phyloP scores from a whole-genome alignment of 2,888 invertebrate genomes.

The Drosophila planitibia region DNA sequence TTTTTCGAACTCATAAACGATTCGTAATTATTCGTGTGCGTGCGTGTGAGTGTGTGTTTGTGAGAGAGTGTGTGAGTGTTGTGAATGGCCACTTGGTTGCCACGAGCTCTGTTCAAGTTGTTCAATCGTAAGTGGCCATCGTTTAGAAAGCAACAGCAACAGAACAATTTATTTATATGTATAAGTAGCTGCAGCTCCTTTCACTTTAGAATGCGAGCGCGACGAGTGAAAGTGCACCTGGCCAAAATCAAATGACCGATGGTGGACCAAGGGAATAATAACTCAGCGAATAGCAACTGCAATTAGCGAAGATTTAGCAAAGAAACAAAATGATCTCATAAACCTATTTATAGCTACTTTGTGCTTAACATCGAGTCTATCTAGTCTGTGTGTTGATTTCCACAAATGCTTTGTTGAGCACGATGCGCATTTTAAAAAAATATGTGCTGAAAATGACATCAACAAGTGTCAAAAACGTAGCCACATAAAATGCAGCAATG shows the following conservation, averaged over 20 bases:
- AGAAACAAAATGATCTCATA: not conserved
- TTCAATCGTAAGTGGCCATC: slow-evolving; percentile 36
- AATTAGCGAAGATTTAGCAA: not conserved
- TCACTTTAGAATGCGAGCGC: slow-evolving; percentile 68
- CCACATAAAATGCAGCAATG: slow-evolving; percentile 4
- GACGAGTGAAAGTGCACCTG: slow-evolving; percentile 60
- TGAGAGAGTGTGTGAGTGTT: slow-evolving; percentile 11
- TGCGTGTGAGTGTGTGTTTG: slow-evolving; percentile 3
- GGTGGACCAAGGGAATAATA: not conserved
- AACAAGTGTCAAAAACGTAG: slow-evolving; percentile 58
- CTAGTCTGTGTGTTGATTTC: not conserved
- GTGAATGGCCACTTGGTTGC: slow-evolving; percentile 47
- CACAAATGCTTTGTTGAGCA: not conserved
- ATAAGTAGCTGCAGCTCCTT: slow-evolving; percentile 53
- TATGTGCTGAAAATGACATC: slow-evolving; percentile 46
- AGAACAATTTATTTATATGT: slow-evolving; percentile 18
- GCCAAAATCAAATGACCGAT: slow-evolving; percentile 1
- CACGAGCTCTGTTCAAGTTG: slow-evolving; percentile 19
- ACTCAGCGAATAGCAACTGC: not conserved
- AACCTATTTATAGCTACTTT: not conserved
- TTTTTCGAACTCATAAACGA: slow-evolving; percentile 16
- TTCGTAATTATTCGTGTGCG: slow-evolving; percentile 19
- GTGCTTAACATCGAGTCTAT: not conserved
- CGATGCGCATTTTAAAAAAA: slow-evolving; percentile 1
- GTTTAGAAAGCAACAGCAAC: slow-evolving; percentile 65